Evolutionary conservation across 1,140 invertebrate genomes (phyloP).

Genomic region (Amyelois transitella): DNA sequence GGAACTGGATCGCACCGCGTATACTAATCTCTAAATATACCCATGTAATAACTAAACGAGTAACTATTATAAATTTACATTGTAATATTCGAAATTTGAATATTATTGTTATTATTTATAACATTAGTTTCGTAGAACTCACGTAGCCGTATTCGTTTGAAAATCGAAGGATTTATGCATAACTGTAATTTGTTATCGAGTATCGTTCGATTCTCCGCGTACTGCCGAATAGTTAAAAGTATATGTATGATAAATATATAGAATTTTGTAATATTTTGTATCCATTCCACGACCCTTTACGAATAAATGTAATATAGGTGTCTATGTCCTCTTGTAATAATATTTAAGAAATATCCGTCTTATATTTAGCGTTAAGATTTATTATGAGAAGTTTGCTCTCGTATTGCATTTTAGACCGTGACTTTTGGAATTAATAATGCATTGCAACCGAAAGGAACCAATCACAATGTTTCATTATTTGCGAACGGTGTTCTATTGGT

Average conservation of each 20-base stretch:
- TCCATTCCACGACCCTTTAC: slow-evolving; percentile 56
- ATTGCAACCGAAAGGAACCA: not conserved
- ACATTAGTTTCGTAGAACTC: slow-evolving; percentile 16
- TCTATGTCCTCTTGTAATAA: slow-evolving; percentile 62
- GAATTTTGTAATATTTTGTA: slow-evolving; percentile 70
- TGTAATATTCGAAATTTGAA: slow-evolving; percentile 48
- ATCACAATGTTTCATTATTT: no score
- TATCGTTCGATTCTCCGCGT: slow-evolving; percentile 9
- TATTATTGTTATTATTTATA: slow-evolving; percentile 48
- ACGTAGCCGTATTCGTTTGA: not conserved
- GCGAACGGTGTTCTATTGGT: no score
- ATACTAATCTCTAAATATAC: slow-evolving; percentile 7
- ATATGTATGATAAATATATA: slow-evolving; percentile 32
- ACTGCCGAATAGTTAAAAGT: slow-evolving; percentile 22
- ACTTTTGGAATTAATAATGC: not conserved
- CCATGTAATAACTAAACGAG: slow-evolving; percentile 4
- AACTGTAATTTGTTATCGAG: not conserved
- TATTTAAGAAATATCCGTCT: slow-evolving; percentile 66
- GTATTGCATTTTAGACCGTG: not conserved
- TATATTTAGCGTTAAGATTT: slow-evolving; percentile 54
- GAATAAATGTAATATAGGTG: slow-evolving; percentile 59
- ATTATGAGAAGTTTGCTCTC: slow-evolving; percentile 20
- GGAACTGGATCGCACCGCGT: not conserved
- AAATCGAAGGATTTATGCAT: not conserved
- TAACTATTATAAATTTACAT: slow-evolving; percentile 9